Base-by-base conservation (phyloP, 64 coral and sea anemone genomes). In the Trachythela sp. region DNA sequence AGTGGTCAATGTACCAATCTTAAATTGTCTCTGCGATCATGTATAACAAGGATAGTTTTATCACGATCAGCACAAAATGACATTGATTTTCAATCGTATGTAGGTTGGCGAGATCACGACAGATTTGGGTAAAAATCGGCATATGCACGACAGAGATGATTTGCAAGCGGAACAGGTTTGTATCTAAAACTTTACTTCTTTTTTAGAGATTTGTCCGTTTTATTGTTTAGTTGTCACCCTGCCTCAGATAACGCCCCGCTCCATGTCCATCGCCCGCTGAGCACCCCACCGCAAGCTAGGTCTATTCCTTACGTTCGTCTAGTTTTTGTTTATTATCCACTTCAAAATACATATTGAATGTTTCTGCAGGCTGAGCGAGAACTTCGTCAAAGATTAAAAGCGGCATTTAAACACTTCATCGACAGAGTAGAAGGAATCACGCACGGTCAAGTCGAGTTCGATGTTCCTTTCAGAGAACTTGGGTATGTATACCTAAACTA, bases 71-170 rank as follows among this genome's bases (percentile, higher is more conserved):
- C n/a, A n/a, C n/a, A n/a, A 56, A 7, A 39, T 14, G 30, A 27
- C 68, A 13, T 48, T 68, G 68, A 13, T 36, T 5, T n/a, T 88
- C 42, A 2, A 0, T 84, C 0, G 48, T 85, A 1, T 51, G 0
- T 68, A 99, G 96, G 96, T 99, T 84, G 96, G 96, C 68, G 96
- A 99, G 88, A 99, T 99, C 80, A 99, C 96, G 15, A 99, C 96
- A 68, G 96, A 99, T 91, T 87, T 99, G 32, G 96, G 96, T 34
- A 99, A 99, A 89, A 93, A 99, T 38, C 96, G 93, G 85, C 96
- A 99, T 37, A 99, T 99, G 96, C 93, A 99, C 14, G 96, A 99
- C 60, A 89, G 96, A 43, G 96, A 99, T 49, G 96, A 99, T 77
- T 84, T 99, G 1, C 96, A 99, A 26, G 96, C 96, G 10, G 96